Evolutionary conservation across 2,113 vertebrate genomes (phyloP).

Genomic region (Lasiurus borealis): DNA sequence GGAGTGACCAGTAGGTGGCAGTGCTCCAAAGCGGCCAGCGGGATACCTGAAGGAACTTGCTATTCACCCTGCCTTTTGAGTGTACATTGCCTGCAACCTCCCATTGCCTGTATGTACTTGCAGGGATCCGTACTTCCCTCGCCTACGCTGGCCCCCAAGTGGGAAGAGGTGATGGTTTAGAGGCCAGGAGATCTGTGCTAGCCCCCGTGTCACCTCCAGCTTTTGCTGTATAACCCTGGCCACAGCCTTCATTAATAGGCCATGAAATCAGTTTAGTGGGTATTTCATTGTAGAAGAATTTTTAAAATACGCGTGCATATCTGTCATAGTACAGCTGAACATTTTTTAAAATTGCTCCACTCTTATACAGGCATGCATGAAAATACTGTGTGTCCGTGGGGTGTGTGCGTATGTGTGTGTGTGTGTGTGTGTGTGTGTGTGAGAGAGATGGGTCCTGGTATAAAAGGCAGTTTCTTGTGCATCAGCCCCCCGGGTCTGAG

Average conservation of each 20-base stretch:
- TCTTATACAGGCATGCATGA: neutral
- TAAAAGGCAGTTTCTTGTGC: neutral
- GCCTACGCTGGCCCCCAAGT: neutral
- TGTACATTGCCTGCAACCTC: neutral
- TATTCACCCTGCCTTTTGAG: neutral
- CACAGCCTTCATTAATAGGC: neutral
- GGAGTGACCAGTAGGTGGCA: conserved; percentile 80
- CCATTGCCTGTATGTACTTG: neutral
- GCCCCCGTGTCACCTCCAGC: neutral
- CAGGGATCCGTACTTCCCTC: neutral
- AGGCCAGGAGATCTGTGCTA: neutral
- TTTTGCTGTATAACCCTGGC: neutral
- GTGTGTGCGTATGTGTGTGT: neutral
- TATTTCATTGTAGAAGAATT: neutral
- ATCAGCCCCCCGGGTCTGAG: neutral
- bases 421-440: too few relatives aligned
- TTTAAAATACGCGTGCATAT: neutral
- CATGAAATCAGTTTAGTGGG: neutral
- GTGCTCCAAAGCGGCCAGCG: conserved; percentile 69
- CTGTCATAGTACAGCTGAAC: neutral
- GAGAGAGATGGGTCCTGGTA: neutral
- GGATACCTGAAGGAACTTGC: neutral
- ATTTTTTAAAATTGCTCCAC: neutral
- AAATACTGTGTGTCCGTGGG: neutral
- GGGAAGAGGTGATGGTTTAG: neutral